A percentile compares a stretch with the other conserved stretches of the same genome.
Conservation (phyloP, 2,797 vertebrate genomes). For the Fringilla coelebs region DNA sequence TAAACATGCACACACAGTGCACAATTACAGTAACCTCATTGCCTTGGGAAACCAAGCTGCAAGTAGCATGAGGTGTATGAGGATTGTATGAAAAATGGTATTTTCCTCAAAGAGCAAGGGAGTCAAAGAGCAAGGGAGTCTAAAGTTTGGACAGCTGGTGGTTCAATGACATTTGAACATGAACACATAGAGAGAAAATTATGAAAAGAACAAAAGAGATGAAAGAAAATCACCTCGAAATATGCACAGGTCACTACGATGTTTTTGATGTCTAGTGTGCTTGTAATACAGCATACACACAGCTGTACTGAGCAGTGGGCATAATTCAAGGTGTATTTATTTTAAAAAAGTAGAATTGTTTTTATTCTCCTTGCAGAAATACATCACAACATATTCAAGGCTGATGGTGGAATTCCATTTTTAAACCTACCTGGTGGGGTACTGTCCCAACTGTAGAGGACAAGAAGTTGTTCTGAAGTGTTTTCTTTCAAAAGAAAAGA, state of each 20-base stretch:
- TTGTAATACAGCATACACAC: background rate
- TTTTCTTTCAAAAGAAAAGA: background rate
- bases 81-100: background rate
- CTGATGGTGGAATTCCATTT: background rate
- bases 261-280: background rate
- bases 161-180: background rate
- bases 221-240: background rate
- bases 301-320: background rate
- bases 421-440: background rate
- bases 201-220: background rate
- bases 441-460: background rate
- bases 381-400: background rate
- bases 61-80: background rate
- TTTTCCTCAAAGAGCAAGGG: background rate
- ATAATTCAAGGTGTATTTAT: background rate
- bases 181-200: background rate
- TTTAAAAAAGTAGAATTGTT: background rate
- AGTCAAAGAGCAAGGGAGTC: background rate
- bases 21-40: background rate
- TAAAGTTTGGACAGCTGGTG: background rate
- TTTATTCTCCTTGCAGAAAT: background rate
- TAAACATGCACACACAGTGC: background rate
- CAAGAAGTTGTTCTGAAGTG: background rate
- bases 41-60: background rate
- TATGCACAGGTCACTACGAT: background rate